Conservation (phyloP, 2,113 vertebrate genomes). For the Zosterops lateralis region DNA sequence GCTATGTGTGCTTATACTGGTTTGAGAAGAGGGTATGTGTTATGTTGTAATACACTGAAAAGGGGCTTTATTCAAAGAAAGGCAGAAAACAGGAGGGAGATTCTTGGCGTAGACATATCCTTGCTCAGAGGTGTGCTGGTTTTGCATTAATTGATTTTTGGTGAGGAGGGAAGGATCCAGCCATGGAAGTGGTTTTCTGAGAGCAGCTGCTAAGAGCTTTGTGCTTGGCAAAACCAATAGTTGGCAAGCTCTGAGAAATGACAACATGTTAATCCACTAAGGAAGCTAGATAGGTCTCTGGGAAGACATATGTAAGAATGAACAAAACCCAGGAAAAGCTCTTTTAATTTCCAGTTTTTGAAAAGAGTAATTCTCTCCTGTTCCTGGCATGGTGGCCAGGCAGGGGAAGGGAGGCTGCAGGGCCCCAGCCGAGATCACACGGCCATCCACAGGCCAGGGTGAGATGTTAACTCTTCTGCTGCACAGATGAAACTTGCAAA, state of each 20-base stretch:
- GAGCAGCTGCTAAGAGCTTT: not conserved
- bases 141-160: not conserved
- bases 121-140: not conserved
- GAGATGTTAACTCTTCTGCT: not conserved
- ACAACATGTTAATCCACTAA: not conserved
- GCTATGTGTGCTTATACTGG: accelerated
- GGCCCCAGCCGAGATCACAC: not conserved
- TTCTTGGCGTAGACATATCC: not conserved
- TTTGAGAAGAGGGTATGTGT: not conserved
- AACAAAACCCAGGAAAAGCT: not conserved
- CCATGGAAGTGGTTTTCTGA: not conserved
- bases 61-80: not conserved
- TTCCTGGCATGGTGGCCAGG: not conserved
- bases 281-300: not conserved
- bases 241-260: not conserved
- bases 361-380: not conserved
- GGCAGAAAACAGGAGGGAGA: not conserved
- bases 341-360: not conserved
- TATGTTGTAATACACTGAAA: not conserved
- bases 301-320: not conserved
- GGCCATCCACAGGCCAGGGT: not conserved
- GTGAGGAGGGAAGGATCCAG: not conserved
- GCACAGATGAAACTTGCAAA: not conserved
- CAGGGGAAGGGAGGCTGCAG: not conserved
- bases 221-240: not conserved